Base-by-base conservation (phyloP, 2,888 invertebrate genomes). In the Bugulina stolonifera region DNA sequence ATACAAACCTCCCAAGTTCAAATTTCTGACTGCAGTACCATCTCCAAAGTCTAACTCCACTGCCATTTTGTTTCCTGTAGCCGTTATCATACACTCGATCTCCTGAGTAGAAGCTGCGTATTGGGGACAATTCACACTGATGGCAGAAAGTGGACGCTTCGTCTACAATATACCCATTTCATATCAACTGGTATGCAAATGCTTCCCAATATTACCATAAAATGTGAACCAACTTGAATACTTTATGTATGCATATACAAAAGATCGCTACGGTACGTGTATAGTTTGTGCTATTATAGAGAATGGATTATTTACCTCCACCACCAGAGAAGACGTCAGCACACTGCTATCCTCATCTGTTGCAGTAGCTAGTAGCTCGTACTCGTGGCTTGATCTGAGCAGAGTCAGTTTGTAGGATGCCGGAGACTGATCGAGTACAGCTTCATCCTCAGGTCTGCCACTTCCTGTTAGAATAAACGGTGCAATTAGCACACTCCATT, bases 61-160 rank as follows among this genome's bases (percentile, higher is more conserved):
- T 10, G 27, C 18, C 64, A 64, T 64, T 32, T 64, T 64, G 32
- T 64, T 64, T 22, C 64, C 64, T 14, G 64, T 64, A 27, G 64
- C 64, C 3, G 27, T 3, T 5, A 34, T 27, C 10, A 3, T 2
- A 32, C 64, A 64, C 32, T 64, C 64, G 18, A 64, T 25, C 34
- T 64, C 64, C 18, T 32, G 27, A 10, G 64, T 64, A 27, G 29
- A 14, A 14, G 64, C 64, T 3, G 64, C 64, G 32, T 64, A 64
- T 32, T 32, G 27, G 3, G 64, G 64, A 32, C 64, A 64, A 10
- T 3, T 29, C 2, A 64, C 32, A 14, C 10, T 64, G 25, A 64
- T 27, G 32, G 25, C 64, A 14, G 25, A 25, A 10, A 64, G 22
- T 14, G 14, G 22, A 14, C 22, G 2, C 18, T 25, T 64, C 18